phyloP scores from a whole-genome alignment of 2,888 invertebrate species.

The Antitype chi region DNA sequence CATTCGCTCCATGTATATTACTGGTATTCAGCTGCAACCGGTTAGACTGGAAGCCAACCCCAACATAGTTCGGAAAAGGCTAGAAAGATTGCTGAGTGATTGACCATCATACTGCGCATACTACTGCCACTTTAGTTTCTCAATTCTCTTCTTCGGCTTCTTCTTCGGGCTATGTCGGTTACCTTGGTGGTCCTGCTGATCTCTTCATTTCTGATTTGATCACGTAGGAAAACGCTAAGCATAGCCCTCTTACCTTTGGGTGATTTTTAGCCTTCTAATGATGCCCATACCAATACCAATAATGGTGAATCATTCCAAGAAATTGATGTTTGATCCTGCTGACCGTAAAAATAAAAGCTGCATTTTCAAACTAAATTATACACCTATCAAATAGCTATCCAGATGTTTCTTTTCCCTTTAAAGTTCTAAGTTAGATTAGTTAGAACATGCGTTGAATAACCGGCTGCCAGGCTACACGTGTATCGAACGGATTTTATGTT shows the following conservation, averaged over 20 bases:
- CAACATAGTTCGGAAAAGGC: too few species aligned
- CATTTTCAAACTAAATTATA: conserved; percentile 22
- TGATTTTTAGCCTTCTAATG: background rate
- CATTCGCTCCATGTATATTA: too few species aligned
- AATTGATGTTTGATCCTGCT: background rate
- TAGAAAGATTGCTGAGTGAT: too few species aligned
- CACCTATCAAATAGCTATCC: conserved; percentile 24
- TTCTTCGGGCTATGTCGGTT: background rate
- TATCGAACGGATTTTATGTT: conserved; percentile 48
- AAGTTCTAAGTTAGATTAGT: conserved; percentile 18
- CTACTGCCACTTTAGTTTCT: background rate
- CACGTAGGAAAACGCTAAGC: background rate
- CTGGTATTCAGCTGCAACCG: too few species aligned
- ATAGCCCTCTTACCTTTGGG: background rate
- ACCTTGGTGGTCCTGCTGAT: background rate
- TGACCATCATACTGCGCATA: background rate
- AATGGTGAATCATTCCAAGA: conserved; percentile 3
- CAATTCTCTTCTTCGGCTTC: too few species aligned
- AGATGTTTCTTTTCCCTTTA: conserved; percentile 36
- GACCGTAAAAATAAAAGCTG: background rate
- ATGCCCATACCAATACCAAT: background rate
- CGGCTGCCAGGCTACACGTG: conserved; percentile 30
- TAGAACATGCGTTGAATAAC: background rate
- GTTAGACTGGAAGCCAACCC: too few species aligned
- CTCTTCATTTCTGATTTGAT: background rate